Conservation (phyloP, 2,113 vertebrate species). For the Sebastes fasciatus region DNA sequence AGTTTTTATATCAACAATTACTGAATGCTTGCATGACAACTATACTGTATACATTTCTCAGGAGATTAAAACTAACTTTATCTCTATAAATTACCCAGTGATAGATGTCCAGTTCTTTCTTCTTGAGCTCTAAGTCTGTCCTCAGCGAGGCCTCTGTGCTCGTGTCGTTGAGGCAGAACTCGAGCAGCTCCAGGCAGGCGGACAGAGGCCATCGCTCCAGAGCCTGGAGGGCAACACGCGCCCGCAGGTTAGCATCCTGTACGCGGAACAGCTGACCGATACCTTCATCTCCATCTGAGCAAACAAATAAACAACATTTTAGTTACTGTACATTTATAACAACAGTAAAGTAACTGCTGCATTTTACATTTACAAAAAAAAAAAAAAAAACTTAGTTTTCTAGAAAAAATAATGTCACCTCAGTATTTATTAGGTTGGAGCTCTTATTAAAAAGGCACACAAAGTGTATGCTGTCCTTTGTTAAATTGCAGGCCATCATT, state of each 20-base stretch:
- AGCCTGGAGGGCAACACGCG: constrained; percentile 85
- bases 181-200: constrained; percentile 89
- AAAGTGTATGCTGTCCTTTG: background rate
- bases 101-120: constrained; percentile 90
- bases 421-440: background rate
- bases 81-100: constrained; percentile 82
- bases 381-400: no score
- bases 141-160: constrained; percentile 79
- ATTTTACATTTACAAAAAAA: background rate
- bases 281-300: constrained; percentile 81
- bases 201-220: constrained; percentile 92
- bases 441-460: background rate
- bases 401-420: no score
- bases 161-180: constrained; percentile 90
- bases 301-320: background rate
- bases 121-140: constrained; percentile 84
- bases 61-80: background rate
- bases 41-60: background rate
- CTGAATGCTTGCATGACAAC: background rate
- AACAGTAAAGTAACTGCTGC: background rate
- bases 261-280: constrained; percentile 89
- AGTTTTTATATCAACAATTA: background rate
- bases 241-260: constrained; percentile 87
- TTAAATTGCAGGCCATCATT: background rate
- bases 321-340: background rate